These are phyloP conservation scores for Pycnonotus jocosus DNA, from an alignment of 2,113 vertebrate species.

Conservation along the genomic window DNA sequence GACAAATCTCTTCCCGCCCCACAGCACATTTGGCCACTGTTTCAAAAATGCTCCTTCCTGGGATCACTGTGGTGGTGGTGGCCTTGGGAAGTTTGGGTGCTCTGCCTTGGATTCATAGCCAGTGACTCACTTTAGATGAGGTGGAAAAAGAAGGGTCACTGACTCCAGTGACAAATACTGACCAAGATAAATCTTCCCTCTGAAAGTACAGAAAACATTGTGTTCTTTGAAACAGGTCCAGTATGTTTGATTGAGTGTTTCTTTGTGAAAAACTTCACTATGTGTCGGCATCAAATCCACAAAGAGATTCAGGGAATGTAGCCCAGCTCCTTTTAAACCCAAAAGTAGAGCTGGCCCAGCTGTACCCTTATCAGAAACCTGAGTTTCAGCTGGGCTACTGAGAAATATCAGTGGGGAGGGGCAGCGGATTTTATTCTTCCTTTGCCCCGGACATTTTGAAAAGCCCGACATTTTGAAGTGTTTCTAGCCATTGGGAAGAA, in stretches of 20 bases:
- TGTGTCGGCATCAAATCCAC: too few relatives aligned
- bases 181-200: slow-evolving; percentile 22
- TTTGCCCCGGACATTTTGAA: too few relatives aligned
- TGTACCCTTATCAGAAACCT: too few relatives aligned
- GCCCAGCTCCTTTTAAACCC: too few relatives aligned
- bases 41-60: neutral
- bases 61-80: neutral
- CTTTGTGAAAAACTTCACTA: neutral
- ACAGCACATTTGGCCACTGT: neutral
- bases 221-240: slow-evolving; percentile 32
- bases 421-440: too few relatives aligned
- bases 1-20: neutral
- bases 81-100: neutral
- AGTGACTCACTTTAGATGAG: neutral
- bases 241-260: neutral
- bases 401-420: too few relatives aligned
- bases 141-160: slow-evolving; percentile 44
- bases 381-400: too few relatives aligned
- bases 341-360: too few relatives aligned
- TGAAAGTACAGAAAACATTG: slow-evolving; percentile 53
- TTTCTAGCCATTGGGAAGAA: too few relatives aligned
- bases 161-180: slow-evolving; percentile 47
- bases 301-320: too few relatives aligned
- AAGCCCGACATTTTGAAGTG: too few relatives aligned
- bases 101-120: neutral